These are phyloP conservation scores for Phoebastria nigripes DNA, from an alignment of 2,797 vertebrate genomes.

Conservation along the genomic window DNA sequence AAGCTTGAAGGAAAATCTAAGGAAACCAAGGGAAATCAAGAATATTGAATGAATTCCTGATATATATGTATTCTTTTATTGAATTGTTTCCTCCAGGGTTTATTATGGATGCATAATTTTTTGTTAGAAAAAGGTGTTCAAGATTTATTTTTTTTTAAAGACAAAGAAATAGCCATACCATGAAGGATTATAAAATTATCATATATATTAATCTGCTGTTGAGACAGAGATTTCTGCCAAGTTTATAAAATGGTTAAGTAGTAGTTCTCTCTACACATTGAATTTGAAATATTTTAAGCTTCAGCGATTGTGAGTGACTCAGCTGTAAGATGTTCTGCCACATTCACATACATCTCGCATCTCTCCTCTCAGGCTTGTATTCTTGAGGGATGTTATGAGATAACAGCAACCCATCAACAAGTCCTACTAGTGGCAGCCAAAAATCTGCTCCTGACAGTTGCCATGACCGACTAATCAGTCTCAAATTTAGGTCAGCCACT, in stretches of 20 bases:
- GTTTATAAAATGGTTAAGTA: slow-evolving; percentile 18
- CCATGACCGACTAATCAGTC: not conserved
- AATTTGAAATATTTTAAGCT: slow-evolving; percentile 37
- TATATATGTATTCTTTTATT: slow-evolving; percentile 49
- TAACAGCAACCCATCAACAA: not conserved
- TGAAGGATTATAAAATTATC: slow-evolving; percentile 60
- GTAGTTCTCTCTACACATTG: not conserved
- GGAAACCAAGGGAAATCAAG: slow-evolving; percentile 64
- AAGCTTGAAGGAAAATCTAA: slow-evolving; percentile 32
- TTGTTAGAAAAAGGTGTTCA: slow-evolving; percentile 13
- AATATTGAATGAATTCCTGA: slow-evolving; percentile 46
- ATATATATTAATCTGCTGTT: slow-evolving; percentile 47
- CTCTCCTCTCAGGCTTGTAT: not conserved
- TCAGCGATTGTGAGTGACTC: not conserved
- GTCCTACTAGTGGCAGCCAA: not conserved
- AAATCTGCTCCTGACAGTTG: slow-evolving; percentile 15
- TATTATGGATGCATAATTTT: slow-evolving; percentile 37
- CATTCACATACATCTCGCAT: not conserved
- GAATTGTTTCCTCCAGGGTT: slow-evolving; percentile 25
- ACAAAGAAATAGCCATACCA: not conserved
- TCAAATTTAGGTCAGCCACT: not conserved
- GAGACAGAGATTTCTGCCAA: slow-evolving; percentile 12
- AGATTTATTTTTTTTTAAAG: not conserved
- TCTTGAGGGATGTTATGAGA: not conserved
- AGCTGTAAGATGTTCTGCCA: slow-evolving; percentile 2